Evolutionary conservation across 2,888 invertebrate genomes (phyloP).

Genomic region (Agriotes lineatus): DNA sequence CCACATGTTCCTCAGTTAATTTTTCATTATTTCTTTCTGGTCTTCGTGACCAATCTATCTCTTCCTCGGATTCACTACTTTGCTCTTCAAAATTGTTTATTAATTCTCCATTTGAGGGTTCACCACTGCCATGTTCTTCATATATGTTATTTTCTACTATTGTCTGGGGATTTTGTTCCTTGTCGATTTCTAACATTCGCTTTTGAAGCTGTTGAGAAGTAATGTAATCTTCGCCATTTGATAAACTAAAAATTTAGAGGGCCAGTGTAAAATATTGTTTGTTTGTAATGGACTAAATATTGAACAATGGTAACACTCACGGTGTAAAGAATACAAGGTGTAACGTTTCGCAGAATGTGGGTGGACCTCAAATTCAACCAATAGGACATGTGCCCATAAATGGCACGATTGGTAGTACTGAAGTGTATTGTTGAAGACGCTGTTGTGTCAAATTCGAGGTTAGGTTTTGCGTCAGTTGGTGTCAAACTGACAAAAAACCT

Average conservation of each 20-base stretch:
- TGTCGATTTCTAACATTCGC: conserved; percentile 78
- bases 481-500: no score
- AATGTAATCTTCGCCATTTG: conserved; percentile 88
- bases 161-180: conserved; percentile 48
- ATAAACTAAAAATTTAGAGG: conserved; percentile 68
- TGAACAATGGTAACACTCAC: no score
- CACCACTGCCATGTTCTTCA: conserved; percentile 38
- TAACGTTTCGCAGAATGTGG: no score
- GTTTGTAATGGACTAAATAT: no score
- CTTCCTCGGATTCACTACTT: conserved; percentile 59
- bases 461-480: no score
- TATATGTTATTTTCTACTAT: conserved; percentile 9
- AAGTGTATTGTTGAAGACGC: no score
- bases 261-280: no score
- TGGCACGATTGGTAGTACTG: no score
- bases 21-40: conserved; percentile 73
- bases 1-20: conserved; percentile 83
- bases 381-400: no score
- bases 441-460: no score
- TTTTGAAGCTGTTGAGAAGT: conserved; percentile 85
- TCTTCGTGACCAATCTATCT: conserved; percentile 64
- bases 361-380: no score
- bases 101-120: conserved; percentile 56
- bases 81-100: conserved; percentile 56
- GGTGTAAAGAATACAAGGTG: no score